Evolutionary conservation across 23 tunicate species (phyloP), one percentile per base, ranked within the genome.

Genomic region (Halocynthia aurantium): DNA sequence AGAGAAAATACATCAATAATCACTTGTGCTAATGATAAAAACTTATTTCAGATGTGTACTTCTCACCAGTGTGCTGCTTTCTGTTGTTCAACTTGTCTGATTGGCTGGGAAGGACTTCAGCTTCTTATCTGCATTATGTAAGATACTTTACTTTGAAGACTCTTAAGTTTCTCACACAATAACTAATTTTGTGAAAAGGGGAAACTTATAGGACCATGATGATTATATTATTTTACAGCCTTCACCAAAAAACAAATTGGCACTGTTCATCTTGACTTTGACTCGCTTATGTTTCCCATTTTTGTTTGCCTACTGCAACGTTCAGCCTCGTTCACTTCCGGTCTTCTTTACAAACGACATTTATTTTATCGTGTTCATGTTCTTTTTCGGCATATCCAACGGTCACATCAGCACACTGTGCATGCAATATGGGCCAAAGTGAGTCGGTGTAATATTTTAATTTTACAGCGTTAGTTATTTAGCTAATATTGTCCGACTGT

Each of bases 361-460:
- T 12, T 77, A 52, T 56, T 92, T 75, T 57, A 92, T 92, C 21
- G 82, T 79, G 7, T 81, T 92, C 67, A 86, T 86, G 88, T 61
- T 86, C 19, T 44, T 86, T 8, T 92, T 92, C 66, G 98, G 86
- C 6, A 31, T 92, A 22, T 81, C 93, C 19, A 92, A 92, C 77
- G 98, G 98, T 7, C 84, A 92, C 58, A 75, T 92, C n/a, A 80
- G 98, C 44, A 86, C 98, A 5, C 78, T 92, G 17, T 71, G 75
- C 18, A 86, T 92, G 85, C 88, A 92, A 71, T 92, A 92, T 80
- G 98, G 89, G 0, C 98, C 98, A 51, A 71, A 76, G 97, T 91
- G 77, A 90, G 86, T 82, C 7, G 17, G 44, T 31, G 44, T 31
- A 31, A 0, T 0, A 31, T 31, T 31, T 31, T 31, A 31, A 31